Conservation (phyloP, 2,888 invertebrate genomes). For the Eupithecia exiguata region DNA sequence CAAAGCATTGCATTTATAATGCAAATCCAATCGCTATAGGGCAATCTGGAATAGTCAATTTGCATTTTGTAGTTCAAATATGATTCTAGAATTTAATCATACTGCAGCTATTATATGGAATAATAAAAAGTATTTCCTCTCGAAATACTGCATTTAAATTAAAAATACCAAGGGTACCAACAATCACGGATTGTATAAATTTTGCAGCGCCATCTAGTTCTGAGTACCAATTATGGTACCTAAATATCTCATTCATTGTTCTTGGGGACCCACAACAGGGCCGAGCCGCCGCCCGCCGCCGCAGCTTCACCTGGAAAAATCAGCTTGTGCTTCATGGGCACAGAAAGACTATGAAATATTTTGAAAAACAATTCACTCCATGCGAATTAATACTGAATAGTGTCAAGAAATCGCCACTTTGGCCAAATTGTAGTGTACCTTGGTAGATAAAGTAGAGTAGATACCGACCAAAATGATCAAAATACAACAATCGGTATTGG, state of each 20-base stretch:
- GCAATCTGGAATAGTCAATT: constrained; percentile 29
- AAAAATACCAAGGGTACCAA: background rate
- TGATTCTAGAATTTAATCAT: background rate
- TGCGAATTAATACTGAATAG: background rate
- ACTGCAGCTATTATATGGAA: background rate
- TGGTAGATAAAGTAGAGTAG: too few relatives aligned
- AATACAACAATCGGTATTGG: background rate
- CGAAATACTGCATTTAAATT: background rate
- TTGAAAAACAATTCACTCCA: too few relatives aligned
- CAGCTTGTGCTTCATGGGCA: too few relatives aligned
- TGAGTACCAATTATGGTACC: background rate
- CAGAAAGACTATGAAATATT: too few relatives aligned
- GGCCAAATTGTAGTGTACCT: background rate
- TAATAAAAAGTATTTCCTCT: background rate
- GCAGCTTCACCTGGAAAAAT: too few relatives aligned
- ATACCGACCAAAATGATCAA: background rate
- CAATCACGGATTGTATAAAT: background rate
- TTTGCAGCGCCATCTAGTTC: background rate
- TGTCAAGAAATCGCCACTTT: background rate
- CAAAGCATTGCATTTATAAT: constrained; percentile 28
- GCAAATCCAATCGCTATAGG: constrained; percentile 28
- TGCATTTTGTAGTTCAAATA: constrained; percentile 21
- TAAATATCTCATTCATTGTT: background rate
- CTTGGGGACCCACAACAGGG: background rate
- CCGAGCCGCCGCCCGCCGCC: too few relatives aligned